Evolutionary conservation across 2,888 invertebrate genomes (phyloP).

Genomic region (Melipona beecheii): DNA sequence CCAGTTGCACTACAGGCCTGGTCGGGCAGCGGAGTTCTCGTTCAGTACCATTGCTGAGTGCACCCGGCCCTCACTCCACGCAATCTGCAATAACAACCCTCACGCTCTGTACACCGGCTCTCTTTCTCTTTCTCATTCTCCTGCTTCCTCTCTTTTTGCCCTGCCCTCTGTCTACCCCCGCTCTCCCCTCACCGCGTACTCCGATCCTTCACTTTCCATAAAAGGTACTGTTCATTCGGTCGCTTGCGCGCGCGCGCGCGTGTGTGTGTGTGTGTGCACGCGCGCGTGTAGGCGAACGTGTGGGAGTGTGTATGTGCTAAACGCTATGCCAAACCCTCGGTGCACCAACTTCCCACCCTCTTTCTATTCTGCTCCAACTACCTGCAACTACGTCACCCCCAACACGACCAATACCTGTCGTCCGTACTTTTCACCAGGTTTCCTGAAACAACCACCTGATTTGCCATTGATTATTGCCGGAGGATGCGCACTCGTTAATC

Average conservation of each 20-base stretch:
- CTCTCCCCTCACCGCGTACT: constrained; percentile 28
- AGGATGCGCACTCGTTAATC: constrained; percentile 60
- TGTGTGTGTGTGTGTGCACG: constrained; percentile 50
- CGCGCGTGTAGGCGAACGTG: constrained; percentile 40
- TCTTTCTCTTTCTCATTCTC: constrained; percentile 36
- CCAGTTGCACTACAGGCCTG: constrained; percentile 66
- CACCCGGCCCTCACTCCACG: constrained; percentile 78
- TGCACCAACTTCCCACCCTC: constrained; percentile 62
- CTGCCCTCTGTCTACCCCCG: constrained; percentile 24
- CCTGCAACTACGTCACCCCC: constrained; percentile 63
- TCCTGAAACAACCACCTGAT: constrained; percentile 66
- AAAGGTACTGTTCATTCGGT: constrained; percentile 69
- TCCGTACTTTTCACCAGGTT: constrained; percentile 62
- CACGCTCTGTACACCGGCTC: constrained; percentile 68
- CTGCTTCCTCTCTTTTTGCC: constrained; percentile 42
- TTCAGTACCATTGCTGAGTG: constrained; percentile 76
- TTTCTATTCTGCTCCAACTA: constrained; percentile 68
- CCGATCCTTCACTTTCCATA: constrained; percentile 73
- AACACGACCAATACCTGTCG: constrained; percentile 62
- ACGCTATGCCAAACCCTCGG: constrained; percentile 68
- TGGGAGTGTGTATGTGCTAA: constrained; percentile 63
- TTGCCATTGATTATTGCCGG: constrained; percentile 57
- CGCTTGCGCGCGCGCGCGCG: constrained; percentile 37
- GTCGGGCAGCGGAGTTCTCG: constrained; percentile 71
- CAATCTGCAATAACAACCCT: constrained; percentile 82